Evolutionary conservation across 2,888 invertebrate genomes (phyloP).

Genomic region (Lottia gigantea): DNA sequence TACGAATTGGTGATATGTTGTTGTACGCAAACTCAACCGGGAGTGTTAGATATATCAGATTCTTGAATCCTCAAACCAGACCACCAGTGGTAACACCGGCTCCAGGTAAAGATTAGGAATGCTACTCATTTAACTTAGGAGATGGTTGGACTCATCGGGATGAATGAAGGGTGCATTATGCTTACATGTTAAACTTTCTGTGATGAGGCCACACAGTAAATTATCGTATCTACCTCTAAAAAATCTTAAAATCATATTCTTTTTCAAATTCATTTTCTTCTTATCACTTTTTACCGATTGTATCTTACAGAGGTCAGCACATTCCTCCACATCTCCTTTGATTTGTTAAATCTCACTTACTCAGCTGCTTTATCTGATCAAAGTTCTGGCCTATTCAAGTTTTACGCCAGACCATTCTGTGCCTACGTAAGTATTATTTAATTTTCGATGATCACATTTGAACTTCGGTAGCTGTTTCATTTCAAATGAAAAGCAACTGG

Average conservation of each 20-base stretch:
- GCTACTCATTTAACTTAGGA: no score
- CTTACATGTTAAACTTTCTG: no score
- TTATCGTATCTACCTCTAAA: no score
- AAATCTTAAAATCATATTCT: no score
- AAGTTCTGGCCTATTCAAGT: slow-evolving; percentile 28
- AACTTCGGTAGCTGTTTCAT: background rate
- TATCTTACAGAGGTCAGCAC: slow-evolving; percentile 16
- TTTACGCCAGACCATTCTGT: slow-evolving; percentile 38
- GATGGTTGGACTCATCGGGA: no score
- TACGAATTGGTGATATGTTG: slow-evolving; percentile 9
- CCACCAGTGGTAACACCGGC: background rate
- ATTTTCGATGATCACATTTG: background rate
- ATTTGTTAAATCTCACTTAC: slow-evolving; percentile 42
- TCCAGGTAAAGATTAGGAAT: no score
- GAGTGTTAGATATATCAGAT: background rate
- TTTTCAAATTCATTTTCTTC: no score
- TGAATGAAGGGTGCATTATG: no score
- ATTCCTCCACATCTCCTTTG: slow-evolving; percentile 25
- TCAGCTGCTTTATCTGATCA: slow-evolving; percentile 27
- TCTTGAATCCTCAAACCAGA: background rate
- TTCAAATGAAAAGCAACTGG: background rate
- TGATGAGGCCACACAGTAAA: no score
- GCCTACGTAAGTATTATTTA: slow-evolving; percentile 32
- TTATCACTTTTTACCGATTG: no score
- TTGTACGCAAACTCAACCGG: slow-evolving; percentile 7